These are phyloP conservation scores for Eilema sororculum DNA, from an alignment of 2,888 invertebrate species.

Conservation along the genomic window DNA sequence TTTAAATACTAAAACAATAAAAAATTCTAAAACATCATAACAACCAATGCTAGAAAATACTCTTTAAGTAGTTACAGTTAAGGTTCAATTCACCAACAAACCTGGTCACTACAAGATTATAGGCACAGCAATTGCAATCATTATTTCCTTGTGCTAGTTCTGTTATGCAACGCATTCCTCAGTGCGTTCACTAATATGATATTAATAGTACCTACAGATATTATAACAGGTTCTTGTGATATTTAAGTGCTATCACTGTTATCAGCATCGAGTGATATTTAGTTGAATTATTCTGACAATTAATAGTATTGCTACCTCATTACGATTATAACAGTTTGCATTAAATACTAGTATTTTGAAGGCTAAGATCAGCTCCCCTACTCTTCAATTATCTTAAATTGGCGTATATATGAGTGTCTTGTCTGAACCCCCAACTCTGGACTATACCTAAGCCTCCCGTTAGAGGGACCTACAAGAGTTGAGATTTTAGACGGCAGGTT, in stretches of 20 bases:
- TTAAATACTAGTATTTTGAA: too few relatives aligned
- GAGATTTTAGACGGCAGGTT: too few relatives aligned
- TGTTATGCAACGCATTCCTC: constrained; percentile 42
- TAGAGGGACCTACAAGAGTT: too few relatives aligned
- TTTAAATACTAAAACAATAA: background rate
- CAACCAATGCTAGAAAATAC: background rate
- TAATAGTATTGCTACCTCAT: background rate
- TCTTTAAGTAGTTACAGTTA: background rate
- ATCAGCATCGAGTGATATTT: background rate
- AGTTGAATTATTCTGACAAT: background rate
- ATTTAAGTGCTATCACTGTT: background rate
- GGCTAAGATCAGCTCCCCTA: too few relatives aligned
- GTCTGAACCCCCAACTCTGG: too few relatives aligned
- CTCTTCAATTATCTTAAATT: too few relatives aligned
- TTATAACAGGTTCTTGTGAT: constrained; percentile 36
- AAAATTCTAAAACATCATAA: background rate
- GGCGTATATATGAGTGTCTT: too few relatives aligned
- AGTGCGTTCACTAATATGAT: constrained; percentile 38
- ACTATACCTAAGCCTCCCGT: too few relatives aligned
- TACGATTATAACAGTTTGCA: too few relatives aligned
- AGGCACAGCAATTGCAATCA: constrained; percentile 1
- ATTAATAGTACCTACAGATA: constrained; percentile 44
- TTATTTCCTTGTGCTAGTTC: constrained; percentile 20
- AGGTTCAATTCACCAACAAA: background rate
- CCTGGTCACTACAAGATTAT: background rate